Evolutionary conservation across 2,797 vertebrate species (phyloP).

Genomic region (Siniperca obscura): DNA sequence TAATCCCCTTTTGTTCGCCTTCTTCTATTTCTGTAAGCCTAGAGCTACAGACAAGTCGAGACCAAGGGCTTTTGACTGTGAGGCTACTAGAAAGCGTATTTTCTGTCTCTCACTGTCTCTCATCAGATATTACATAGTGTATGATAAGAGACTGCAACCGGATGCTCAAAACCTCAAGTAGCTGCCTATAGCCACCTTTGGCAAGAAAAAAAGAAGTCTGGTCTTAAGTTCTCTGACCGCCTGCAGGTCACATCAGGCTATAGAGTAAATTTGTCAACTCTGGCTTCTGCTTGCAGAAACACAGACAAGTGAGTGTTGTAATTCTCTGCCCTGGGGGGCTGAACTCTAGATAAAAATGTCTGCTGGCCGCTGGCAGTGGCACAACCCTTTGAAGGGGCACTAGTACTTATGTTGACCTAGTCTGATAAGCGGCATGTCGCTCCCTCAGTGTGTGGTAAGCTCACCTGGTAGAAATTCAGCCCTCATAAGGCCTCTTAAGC

Average conservation of each 20-base stretch:
- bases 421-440: conserved; percentile 35
- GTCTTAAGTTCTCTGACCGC: conserved; percentile 57
- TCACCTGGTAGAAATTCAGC: conserved; percentile 45
- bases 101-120: conserved; percentile 60
- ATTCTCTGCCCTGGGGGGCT: conserved; percentile 55
- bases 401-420: conserved; percentile 21
- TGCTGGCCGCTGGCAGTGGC: conserved; percentile 57
- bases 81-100: conserved; percentile 17
- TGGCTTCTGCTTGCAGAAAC: conserved; percentile 68
- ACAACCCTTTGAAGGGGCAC: conserved; percentile 66
- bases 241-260: conserved; percentile 50
- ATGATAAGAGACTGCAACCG: conserved; percentile 66
- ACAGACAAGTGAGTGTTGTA: conserved; percentile 73
- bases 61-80: conserved; percentile 59
- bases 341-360: conserved; percentile 57
- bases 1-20: conserved; percentile 73
- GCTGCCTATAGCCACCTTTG: conserved; percentile 32
- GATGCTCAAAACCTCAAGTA: conserved; percentile 43
- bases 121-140: conserved; percentile 44
- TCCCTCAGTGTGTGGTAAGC: conserved; percentile 46
- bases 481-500: not conserved
- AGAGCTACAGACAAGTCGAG: conserved; percentile 79
- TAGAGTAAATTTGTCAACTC: conserved; percentile 72
- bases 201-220: conserved; percentile 37
- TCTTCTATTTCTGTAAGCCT: conserved; percentile 63